Conservation (phyloP, 2,113 vertebrate species). For the Athene noctua region DNA sequence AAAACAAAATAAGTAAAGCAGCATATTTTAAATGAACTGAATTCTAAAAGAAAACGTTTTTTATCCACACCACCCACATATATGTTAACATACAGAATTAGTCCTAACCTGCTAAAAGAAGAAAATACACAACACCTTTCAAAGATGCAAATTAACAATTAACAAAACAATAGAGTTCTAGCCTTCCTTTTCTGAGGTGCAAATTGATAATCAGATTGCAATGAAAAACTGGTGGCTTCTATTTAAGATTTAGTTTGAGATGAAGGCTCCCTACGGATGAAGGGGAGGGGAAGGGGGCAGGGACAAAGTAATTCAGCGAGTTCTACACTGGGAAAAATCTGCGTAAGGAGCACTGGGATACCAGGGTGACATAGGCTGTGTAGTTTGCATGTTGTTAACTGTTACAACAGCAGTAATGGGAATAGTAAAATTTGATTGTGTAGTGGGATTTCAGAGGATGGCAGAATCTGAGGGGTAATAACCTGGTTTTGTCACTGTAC, state of each 20-base stretch:
- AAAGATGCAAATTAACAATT: constrained; percentile 84
- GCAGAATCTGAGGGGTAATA: background rate
- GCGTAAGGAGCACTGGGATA: background rate
- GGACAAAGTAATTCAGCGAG: background rate
- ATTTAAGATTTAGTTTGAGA: constrained; percentile 67
- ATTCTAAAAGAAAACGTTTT: constrained; percentile 25
- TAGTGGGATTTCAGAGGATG: background rate
- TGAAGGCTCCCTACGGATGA: constrained; percentile 56
- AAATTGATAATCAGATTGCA: constrained; percentile 76
- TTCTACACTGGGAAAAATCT: background rate
- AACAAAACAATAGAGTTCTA: constrained; percentile 80
- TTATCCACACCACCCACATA: constrained; percentile 5
- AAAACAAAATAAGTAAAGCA: constrained; percentile 15
- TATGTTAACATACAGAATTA: constrained; percentile 75
- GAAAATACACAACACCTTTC: constrained; percentile 78
- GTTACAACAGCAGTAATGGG: background rate
- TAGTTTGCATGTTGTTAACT: background rate
- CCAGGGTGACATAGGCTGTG: background rate
- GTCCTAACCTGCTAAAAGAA: constrained; percentile 76
- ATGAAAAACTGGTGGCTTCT: constrained; percentile 59
- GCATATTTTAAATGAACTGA: constrained; percentile 32
- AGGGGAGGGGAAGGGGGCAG: background rate
- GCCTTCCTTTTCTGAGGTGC: constrained; percentile 75
- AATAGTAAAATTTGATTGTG: background rate
- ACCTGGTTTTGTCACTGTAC: background rate